Percentiles rank a stretch among this genome's conserved stretches.
Evolutionary conservation across 2,113 vertebrate species (phyloP).

Genomic region (Okapia johnstoni): DNA sequence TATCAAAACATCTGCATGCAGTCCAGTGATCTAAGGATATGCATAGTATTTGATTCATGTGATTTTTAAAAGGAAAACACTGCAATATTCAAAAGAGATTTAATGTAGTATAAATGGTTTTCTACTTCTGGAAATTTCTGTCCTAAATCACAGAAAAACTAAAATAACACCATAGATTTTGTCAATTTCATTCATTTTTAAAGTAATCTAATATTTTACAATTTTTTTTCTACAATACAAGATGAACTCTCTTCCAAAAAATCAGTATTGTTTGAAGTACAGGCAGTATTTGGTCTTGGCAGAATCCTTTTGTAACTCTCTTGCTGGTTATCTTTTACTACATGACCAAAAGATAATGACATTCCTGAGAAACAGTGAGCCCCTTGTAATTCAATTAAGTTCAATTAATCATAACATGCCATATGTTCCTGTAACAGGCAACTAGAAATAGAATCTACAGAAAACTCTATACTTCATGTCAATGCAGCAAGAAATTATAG

Average conservation of each 20-base stretch:
- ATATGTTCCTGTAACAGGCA: background rate
- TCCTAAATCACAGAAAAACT: background rate
- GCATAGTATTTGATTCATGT: background rate
- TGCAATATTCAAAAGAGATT: background rate
- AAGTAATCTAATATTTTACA: background rate
- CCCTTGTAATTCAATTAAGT: background rate
- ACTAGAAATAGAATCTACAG: background rate
- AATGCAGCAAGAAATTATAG: background rate
- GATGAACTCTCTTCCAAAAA: background rate
- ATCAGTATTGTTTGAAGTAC: background rate
- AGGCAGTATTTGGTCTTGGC: background rate
- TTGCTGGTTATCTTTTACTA: background rate
- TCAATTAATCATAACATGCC: background rate
- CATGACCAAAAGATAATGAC: background rate
- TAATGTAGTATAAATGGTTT: background rate
- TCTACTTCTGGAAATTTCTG: background rate
- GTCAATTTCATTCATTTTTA: background rate
- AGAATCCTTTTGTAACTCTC: background rate
- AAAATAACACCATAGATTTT: background rate
- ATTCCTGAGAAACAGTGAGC: background rate
- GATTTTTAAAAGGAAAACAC: background rate
- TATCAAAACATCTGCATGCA: background rate
- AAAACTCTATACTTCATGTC: background rate
- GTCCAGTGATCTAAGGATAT: background rate
- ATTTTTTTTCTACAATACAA: background rate